Evolutionary conservation across 2,888 invertebrate species (phyloP).

Genomic region (Eretmocerus hayati): DNA sequence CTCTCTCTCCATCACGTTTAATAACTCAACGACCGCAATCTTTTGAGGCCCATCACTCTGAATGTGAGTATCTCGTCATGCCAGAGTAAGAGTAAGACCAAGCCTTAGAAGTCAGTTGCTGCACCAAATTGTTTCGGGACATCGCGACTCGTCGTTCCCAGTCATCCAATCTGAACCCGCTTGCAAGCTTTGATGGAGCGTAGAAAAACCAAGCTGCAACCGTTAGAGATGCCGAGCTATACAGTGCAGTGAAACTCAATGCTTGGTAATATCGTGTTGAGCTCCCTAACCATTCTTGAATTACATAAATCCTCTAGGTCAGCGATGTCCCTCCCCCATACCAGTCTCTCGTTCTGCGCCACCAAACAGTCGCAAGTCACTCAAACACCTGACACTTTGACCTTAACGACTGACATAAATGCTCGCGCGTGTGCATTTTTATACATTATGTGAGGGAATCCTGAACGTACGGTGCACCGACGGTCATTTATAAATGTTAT

Average conservation of each 20-base stretch:
- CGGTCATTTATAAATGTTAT: not conserved
- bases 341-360: not conserved
- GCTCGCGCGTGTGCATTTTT: too few relatives aligned
- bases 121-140: too few relatives aligned
- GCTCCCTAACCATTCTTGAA: not conserved
- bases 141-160: slow-evolving; percentile 5
- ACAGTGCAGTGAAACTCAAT: not conserved
- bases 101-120: too few relatives aligned
- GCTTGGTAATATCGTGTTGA: not conserved
- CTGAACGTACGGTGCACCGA: too few relatives aligned
- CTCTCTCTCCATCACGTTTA: too few relatives aligned
- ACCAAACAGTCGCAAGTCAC: not conserved
- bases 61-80: too few relatives aligned
- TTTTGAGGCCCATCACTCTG: too few relatives aligned
- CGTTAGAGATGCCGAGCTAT: not conserved
- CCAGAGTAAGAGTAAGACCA: too few relatives aligned
- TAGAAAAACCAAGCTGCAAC: not conserved
- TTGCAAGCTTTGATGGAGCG: slow-evolving; percentile 5
- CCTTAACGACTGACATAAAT: slow-evolving; percentile 6
- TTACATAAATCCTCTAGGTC: slow-evolving; percentile 10
- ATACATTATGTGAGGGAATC: too few relatives aligned
- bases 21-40: too few relatives aligned
- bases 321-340: not conserved
- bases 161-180: slow-evolving; percentile 9
- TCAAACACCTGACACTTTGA: slow-evolving; percentile 13